phyloP scores from a whole-genome alignment of 2,113 vertebrate species.

The Ptyas mucosa region DNA sequence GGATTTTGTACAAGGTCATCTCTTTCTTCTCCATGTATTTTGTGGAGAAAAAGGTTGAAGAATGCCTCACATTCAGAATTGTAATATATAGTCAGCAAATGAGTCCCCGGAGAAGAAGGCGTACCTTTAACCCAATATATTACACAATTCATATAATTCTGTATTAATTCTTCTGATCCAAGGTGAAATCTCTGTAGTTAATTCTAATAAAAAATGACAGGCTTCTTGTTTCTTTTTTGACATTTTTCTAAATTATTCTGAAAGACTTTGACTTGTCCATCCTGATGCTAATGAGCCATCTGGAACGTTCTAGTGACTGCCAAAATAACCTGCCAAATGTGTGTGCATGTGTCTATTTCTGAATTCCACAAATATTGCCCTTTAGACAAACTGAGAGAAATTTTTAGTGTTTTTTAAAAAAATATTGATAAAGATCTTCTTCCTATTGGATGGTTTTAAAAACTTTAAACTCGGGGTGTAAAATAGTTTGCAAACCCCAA shows the following conservation, averaged over 20 bases:
- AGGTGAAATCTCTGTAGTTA: slow-evolving; percentile 85
- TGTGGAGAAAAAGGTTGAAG: slow-evolving; percentile 70
- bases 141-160: slow-evolving; percentile 82
- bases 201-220: slow-evolving; percentile 87
- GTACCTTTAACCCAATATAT: slow-evolving; percentile 78
- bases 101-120: slow-evolving; percentile 76
- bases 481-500: background rate
- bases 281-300: slow-evolving; percentile 85
- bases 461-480: background rate
- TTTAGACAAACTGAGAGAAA: slow-evolving; percentile 71
- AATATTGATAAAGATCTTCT: slow-evolving; percentile 35
- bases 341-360: background rate
- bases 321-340: slow-evolving; percentile 74
- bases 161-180: slow-evolving; percentile 96
- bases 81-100: slow-evolving; percentile 81
- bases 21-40: slow-evolving; percentile 52
- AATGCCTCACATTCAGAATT: slow-evolving; percentile 67
- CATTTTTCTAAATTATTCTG: slow-evolving; percentile 79
- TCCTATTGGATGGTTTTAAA: slow-evolving; percentile 14
- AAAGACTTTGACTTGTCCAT: slow-evolving; percentile 77
- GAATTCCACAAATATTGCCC: slow-evolving; percentile 71
- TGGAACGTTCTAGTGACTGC: slow-evolving; percentile 80
- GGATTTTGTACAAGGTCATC: slow-evolving; percentile 76
- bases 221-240: slow-evolving; percentile 82
- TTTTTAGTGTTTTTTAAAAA: slow-evolving; percentile 65